These are phyloP conservation scores for Anarhynchus alexandrinus DNA, from an alignment of 2,113 vertebrate species.

Conservation along the genomic window DNA sequence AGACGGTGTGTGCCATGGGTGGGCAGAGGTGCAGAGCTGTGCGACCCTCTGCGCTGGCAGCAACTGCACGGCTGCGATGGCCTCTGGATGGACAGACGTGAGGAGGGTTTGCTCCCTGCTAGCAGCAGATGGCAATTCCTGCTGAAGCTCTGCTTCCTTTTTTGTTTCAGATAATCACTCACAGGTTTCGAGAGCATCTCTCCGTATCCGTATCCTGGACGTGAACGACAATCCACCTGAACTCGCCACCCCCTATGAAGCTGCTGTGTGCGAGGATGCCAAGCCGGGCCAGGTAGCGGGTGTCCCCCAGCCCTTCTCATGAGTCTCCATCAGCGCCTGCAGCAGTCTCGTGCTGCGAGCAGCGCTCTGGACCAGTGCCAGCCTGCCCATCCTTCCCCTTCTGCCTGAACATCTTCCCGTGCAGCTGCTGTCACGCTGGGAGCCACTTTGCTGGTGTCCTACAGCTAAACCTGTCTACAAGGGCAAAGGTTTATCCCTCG, in stretches of 20 bases:
- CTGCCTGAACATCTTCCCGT: not conserved
- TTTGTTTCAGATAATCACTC: conserved; percentile 84
- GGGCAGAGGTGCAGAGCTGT: not conserved
- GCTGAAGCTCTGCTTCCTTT: not conserved
- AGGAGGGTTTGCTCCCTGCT: not conserved
- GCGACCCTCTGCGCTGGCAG: too few relatives aligned
- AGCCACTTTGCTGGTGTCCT: not conserved
- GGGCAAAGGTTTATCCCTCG: not conserved
- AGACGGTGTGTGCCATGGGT: rapidly evolving
- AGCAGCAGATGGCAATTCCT: not conserved
- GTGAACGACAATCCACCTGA: conserved; percentile 97
- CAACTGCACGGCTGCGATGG: rapidly evolving
- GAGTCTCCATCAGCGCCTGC: not conserved
- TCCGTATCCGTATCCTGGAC: conserved; percentile 94
- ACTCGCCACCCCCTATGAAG: conserved; percentile 91
- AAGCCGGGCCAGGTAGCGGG: conserved; percentile 89
- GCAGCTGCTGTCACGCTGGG: not conserved
- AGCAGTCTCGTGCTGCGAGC: rapidly evolving
- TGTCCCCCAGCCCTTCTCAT: not conserved
- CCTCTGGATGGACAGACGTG: not conserved
- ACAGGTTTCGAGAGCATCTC: conserved; percentile 82
- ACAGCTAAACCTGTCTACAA: rapidly evolving
- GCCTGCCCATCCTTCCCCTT: not conserved
- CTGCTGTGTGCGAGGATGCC: conserved; percentile 92
- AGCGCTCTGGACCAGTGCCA: not conserved